Evolutionary conservation across 1,140 invertebrate species (phyloP).

Genomic region (Drosophila lowei): DNA sequence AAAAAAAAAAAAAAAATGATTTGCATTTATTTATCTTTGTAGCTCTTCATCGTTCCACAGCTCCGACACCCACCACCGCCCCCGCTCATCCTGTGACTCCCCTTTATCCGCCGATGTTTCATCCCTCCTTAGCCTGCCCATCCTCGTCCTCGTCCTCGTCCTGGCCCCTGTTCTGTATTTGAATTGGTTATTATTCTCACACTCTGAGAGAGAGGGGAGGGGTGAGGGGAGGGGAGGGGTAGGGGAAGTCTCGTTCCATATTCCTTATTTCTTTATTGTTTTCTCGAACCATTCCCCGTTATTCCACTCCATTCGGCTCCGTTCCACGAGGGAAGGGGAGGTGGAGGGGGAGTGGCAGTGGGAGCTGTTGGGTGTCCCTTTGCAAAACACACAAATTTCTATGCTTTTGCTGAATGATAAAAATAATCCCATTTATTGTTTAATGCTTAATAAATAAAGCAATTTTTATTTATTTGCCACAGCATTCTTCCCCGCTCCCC

Average conservation of each 20-base stretch:
- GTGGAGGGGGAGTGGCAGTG: background rate
- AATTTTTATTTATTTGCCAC: slow-evolving; percentile 78
- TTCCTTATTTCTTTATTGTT: slow-evolving; percentile 28
- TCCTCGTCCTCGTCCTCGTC: background rate
- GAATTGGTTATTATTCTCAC: slow-evolving; percentile 47
- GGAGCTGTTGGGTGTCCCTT: slow-evolving; percentile 1
- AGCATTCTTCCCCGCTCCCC: slow-evolving; percentile 49
- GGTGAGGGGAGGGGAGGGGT: no score
- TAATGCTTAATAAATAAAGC: slow-evolving; percentile 82
- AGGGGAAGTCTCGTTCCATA: background rate
- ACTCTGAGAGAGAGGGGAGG: background rate
- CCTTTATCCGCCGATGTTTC: no score
- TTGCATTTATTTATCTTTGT: slow-evolving; percentile 76
- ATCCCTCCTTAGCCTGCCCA: background rate
- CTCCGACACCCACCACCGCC: no score
- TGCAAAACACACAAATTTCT: slow-evolving; percentile 38
- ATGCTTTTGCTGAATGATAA: slow-evolving; percentile 60
- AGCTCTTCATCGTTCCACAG: slow-evolving; percentile 10
- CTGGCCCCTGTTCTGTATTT: slow-evolving; percentile 14
- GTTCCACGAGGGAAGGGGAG: no score
- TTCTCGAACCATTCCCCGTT: background rate
- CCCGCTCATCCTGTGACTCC: no score
- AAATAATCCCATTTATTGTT: slow-evolving; percentile 82
- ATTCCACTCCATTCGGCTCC: slow-evolving; percentile 1
- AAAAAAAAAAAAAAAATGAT: slow-evolving; percentile 56